A percentile compares a stretch with the other conserved stretches of the same genome.
Conservation (phyloP, 1,140 invertebrate species). For the Akabosia matsudoensis region DNA sequence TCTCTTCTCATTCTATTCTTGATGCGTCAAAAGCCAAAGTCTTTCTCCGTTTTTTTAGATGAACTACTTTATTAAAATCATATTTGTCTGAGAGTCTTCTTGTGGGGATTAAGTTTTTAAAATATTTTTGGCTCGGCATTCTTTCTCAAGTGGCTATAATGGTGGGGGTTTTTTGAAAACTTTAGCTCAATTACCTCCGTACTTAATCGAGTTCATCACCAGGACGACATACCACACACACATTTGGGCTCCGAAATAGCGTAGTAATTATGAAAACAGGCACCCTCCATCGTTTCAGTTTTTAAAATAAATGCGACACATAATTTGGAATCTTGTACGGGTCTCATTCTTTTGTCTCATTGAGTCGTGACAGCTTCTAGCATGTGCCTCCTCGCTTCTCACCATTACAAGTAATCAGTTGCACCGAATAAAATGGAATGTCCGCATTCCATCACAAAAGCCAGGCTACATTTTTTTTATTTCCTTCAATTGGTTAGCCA, state of each 20-base stretch:
- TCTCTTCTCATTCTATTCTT: too few relatives aligned
- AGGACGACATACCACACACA: not conserved
- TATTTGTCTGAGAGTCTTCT: too few relatives aligned
- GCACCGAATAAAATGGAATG: not conserved
- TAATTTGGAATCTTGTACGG: not conserved
- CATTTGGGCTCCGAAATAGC: not conserved
- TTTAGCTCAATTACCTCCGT: too few relatives aligned
- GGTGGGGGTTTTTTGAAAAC: too few relatives aligned
- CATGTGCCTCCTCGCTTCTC: not conserved
- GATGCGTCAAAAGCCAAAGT: too few relatives aligned
- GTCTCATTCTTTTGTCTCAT: slow-evolving; percentile 8
- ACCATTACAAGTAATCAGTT: slow-evolving; percentile 11
- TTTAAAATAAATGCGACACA: slow-evolving; percentile 3
- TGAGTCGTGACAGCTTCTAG: not conserved
- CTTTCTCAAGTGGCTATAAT: too few relatives aligned
- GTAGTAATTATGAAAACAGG: not conserved
- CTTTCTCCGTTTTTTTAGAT: too few relatives aligned
- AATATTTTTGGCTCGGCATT: too few relatives aligned
- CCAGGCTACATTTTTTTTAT: too few relatives aligned
- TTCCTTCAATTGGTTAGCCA: not conserved
- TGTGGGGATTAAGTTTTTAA: too few relatives aligned
- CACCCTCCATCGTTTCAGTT: not conserved
- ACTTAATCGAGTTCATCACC: too few relatives aligned
- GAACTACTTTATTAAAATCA: too few relatives aligned
- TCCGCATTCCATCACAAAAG: slow-evolving; percentile 1